Base-by-base conservation (phyloP, 2,888 invertebrate genomes). In the Acronicta aceris region DNA sequence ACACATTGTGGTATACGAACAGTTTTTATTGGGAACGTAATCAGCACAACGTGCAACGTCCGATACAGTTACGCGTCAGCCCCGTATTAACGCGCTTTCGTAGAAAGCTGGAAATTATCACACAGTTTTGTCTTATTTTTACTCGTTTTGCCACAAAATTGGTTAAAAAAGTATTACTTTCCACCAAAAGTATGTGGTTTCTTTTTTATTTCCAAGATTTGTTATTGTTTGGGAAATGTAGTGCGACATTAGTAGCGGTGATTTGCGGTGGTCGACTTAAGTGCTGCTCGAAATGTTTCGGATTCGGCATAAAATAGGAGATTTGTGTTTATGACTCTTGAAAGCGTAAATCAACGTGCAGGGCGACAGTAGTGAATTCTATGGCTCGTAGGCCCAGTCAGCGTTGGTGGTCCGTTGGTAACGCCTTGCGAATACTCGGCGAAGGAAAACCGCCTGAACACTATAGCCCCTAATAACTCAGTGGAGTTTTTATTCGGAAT, bases 51-150 rank as follows among this genome's bases (percentile, higher is more conserved):
- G 77, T 76, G 80, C 82, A 81, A 74, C 80, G 74, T 77, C 68
- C 71, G 73, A 75, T 83, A 89, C 89, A 88, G 89, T 88, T 89
- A 88, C 65, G 65, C 66, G 75, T 67, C 70, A 75, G 76, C 68
- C 65, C 69, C 16, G 72, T 74, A 77, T 83, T 79, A 79, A 81
- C 76, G 73, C 73, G 78, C 59, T 81, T 79, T 76, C 61, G 74
- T 74, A 67, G 69, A 75, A 78, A 76, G 65, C 64, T 63, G 64
- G 56, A 57, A 62, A 76, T 58, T 48, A 61, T 67, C 47, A 55
- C 27, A n/a, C 47, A 61, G 63, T 68, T 71, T 74, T 65, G 50
- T 66, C 49, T 78, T 72, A 65, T 65, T 71, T 73, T 59, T 62
- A 60, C 46, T 59, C 56, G 41, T 36, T 68, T 78, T 65, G 58